A percentile compares a stretch with the other conserved stretches of the same genome.
Evolutionary conservation across 2,888 invertebrate genomes (phyloP).

Genomic region (Zeuzera pyrina): DNA sequence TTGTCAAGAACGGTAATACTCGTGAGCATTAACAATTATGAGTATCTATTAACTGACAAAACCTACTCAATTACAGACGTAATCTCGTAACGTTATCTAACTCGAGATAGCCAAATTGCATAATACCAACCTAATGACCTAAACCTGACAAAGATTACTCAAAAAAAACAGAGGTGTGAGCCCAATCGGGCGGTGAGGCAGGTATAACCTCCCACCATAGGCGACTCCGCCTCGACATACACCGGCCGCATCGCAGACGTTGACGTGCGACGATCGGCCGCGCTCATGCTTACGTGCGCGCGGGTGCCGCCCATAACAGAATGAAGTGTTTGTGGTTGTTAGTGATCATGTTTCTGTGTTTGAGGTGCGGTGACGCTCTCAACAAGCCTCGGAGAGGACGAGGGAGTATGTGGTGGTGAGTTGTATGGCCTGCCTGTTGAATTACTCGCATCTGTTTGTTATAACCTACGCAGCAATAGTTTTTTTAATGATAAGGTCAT

Average conservation of each 20-base stretch:
- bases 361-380: constrained; percentile 58
- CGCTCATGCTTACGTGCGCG: constrained; percentile 46
- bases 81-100: constrained; percentile 22
- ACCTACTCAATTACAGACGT: constrained; percentile 1
- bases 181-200: constrained; percentile 56
- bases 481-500: too few relatives aligned
- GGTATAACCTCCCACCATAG: constrained; percentile 60
- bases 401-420: constrained; percentile 95
- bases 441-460: too few relatives aligned
- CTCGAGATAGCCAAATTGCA: constrained; percentile 24
- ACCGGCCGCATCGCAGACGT: constrained; percentile 41
- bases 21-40: too few relatives aligned
- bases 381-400: constrained; percentile 84
- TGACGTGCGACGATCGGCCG: constrained; percentile 48
- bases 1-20: too few relatives aligned
- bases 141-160: constrained; percentile 35
- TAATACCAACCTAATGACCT: constrained; percentile 47
- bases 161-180: constrained; percentile 42
- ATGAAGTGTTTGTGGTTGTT: constrained; percentile 72
- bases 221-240: constrained; percentile 49
- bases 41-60: too few relatives aligned
- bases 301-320: constrained; percentile 56
- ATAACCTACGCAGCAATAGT: too few relatives aligned
- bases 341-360: constrained; percentile 68
- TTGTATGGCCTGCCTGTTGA: too few relatives aligned